These are phyloP conservation scores for Toxotes chatareus DNA, from an alignment of 2,113 vertebrate genomes.

Conservation along the genomic window DNA sequence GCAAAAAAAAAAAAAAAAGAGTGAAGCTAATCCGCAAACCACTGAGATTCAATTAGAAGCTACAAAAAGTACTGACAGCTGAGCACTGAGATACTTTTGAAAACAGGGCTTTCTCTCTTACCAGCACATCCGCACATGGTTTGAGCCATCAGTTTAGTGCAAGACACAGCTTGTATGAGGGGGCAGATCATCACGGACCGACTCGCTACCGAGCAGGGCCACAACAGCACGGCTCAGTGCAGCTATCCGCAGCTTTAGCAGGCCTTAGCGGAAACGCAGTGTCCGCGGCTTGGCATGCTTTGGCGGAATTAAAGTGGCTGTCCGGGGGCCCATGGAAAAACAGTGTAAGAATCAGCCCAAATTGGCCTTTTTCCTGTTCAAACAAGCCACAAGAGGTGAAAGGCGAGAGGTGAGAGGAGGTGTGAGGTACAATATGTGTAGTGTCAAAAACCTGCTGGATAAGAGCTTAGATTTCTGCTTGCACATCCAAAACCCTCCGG, in stretches of 20 bases:
- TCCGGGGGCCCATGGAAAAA: not conserved
- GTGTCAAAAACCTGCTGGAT: not conserved
- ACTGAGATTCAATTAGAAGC: not conserved
- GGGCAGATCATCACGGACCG: not conserved
- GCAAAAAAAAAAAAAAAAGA: not conserved
- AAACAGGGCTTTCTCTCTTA: not conserved
- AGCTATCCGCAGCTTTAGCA: not conserved
- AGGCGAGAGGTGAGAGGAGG: constrained; percentile 34
- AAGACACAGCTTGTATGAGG: not conserved
- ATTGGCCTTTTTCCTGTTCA: constrained; percentile 3
- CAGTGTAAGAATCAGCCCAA: not conserved
- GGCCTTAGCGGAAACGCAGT: not conserved
- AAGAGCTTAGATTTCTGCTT: not conserved
- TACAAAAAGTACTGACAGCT: not conserved
- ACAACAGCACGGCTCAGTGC: not conserved
- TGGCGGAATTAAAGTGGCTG: constrained; percentile 20
- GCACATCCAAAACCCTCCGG: not conserved
- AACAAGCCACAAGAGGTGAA: constrained; percentile 16
- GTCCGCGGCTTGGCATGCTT: not conserved
- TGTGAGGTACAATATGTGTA: constrained; percentile 3
- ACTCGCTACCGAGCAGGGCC: not conserved
- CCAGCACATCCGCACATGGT: not conserved
- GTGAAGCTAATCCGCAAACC: not conserved
- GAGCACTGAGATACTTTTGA: not conserved
- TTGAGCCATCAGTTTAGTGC: not conserved